A percentile compares a stretch with the other conserved stretches of the same genome.
Conservation (phyloP, 2,113 vertebrate species). For the Lampris megalopsis region DNA sequence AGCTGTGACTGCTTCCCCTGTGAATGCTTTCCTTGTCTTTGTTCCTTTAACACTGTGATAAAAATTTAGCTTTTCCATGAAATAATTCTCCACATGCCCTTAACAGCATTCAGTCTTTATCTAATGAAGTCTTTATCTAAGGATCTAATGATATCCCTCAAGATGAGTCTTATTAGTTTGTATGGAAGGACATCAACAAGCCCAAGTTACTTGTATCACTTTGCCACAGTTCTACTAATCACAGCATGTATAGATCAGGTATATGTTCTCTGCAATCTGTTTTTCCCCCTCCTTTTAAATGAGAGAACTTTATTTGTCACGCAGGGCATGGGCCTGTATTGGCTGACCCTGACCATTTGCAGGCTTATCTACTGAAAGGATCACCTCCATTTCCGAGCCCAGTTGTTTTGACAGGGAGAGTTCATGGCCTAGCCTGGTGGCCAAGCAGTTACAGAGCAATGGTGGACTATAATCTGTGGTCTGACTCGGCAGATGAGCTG, state of each 20-base stretch:
- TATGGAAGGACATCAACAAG: no score
- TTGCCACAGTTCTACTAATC: background rate
- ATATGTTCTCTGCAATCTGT: background rate
- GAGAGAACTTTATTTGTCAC: constrained; percentile 5
- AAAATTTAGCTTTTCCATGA: no score
- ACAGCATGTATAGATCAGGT: constrained; percentile 9
- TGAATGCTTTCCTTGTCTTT: no score
- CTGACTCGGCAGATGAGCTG: constrained; percentile 28
- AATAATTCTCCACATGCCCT: no score
- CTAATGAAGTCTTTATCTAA: no score
- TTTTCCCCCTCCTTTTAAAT: constrained; percentile 39
- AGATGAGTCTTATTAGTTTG: no score
- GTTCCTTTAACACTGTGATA: background rate
- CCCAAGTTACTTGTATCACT: background rate
- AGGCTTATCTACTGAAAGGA: constrained; percentile 13
- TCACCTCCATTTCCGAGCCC: constrained; percentile 22
- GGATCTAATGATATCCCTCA: no score
- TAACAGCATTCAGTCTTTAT: no score
- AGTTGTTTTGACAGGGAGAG: constrained; percentile 13
- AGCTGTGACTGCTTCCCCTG: no score
- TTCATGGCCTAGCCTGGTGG: constrained; percentile 10
- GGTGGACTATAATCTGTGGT: constrained; percentile 30
- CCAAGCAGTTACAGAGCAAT: constrained; percentile 28
- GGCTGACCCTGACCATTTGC: constrained; percentile 21
- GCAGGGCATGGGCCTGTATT: constrained; percentile 15